Conservation (phyloP, 2,113 vertebrate genomes). For the Oxyruncus cristatus region DNA sequence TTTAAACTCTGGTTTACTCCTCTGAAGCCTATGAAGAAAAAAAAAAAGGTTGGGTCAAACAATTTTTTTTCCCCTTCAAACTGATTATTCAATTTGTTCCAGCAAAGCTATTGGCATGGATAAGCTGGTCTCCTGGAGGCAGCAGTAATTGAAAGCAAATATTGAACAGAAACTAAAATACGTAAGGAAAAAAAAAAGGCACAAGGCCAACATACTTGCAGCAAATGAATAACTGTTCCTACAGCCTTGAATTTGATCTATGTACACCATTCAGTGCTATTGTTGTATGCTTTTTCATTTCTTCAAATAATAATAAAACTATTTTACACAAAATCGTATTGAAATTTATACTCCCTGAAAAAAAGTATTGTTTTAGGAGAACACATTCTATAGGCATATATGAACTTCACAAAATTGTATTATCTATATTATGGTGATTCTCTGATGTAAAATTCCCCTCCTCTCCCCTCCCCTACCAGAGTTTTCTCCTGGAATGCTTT, state of each 20-base stretch:
- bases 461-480: background rate
- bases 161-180: background rate
- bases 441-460: background rate
- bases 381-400: background rate
- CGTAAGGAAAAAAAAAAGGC: background rate
- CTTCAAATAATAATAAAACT: background rate
- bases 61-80: background rate
- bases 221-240: background rate
- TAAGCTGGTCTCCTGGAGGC: background rate
- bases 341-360: background rate
- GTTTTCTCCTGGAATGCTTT: background rate
- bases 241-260: background rate
- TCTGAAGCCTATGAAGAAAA: background rate
- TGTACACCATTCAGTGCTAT: background rate
- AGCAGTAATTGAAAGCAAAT: conserved; percentile 8
- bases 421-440: background rate
- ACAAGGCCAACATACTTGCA: background rate
- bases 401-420: background rate
- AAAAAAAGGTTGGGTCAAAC: background rate
- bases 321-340: background rate
- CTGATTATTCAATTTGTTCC: background rate
- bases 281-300: background rate
- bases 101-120: background rate
- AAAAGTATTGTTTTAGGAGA: background rate
- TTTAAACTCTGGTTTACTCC: background rate